phyloP scores from a whole-genome alignment of 2,888 invertebrate genomes.

The Microctonus brassicae region DNA sequence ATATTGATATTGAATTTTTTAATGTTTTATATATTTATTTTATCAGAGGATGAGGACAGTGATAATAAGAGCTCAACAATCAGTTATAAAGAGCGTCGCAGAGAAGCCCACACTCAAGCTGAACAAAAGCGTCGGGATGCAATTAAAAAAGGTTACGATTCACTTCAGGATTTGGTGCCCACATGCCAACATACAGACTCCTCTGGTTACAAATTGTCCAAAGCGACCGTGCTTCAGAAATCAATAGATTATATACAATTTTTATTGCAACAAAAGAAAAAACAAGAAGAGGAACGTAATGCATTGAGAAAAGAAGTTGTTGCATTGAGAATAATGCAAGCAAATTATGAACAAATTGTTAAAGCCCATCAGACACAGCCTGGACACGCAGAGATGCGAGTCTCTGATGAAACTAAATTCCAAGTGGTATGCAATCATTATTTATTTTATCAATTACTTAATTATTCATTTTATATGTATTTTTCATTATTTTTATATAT shows the following conservation, averaged over 20 bases:
- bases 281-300: constrained; percentile 94
- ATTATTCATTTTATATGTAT: constrained; percentile 9
- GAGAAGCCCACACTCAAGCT: constrained; percentile 96
- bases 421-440: constrained; percentile 81
- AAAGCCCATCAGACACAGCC: constrained; percentile 95
- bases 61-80: constrained; percentile 76
- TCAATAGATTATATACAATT: constrained; percentile 95
- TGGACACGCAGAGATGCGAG: constrained; percentile 87
- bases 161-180: constrained; percentile 91
- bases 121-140: constrained; percentile 97
- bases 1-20: too few species aligned
- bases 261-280: constrained; percentile 89
- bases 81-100: constrained; percentile 91
- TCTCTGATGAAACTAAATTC: constrained; percentile 96
- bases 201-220: constrained; percentile 94
- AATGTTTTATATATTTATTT: too few species aligned
- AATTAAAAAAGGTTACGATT: constrained; percentile 97
- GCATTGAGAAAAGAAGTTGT: constrained; percentile 92
- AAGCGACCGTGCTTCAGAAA: constrained; percentile 94
- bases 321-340: constrained; percentile 88
- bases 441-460: not conserved
- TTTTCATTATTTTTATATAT: constrained; percentile 25
- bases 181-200: constrained; percentile 94
- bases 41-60: constrained; percentile 76
- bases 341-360: constrained; percentile 96